Evolutionary conservation across 2,113 vertebrate species (phyloP).

Genomic region (Tenrec ecaudatus): DNA sequence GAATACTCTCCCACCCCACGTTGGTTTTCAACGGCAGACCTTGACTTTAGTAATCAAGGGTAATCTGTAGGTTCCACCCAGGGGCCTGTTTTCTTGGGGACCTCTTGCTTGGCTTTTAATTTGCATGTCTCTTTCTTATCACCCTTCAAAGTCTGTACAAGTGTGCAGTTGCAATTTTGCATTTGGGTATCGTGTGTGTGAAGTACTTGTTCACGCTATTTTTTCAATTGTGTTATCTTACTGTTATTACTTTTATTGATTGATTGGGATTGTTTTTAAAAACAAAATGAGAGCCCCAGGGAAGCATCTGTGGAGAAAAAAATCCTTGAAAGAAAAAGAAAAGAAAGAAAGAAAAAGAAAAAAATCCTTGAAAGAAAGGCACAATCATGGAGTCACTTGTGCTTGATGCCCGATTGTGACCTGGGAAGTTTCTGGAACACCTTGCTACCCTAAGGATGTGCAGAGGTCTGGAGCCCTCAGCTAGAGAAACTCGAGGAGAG

Average conservation of each 20-base stretch:
- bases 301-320: neutral
- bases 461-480: neutral
- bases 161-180: no score
- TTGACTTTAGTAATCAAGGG: neutral
- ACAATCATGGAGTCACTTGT: neutral
- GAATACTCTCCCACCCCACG: neutral
- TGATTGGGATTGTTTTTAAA: neutral
- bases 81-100: neutral
- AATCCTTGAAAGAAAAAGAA: neutral
- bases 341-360: no score
- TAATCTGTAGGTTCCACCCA: neutral
- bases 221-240: neutral
- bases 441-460: no score
- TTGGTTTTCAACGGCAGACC: neutral
- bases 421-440: no score
- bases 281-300: neutral
- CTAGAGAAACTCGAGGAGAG: neutral
- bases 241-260: neutral
- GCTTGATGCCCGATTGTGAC: neutral
- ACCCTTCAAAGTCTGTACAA: no score
- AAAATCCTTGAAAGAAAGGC: neutral
- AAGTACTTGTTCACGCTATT: no score
- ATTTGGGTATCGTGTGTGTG: no score
- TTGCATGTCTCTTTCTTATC: neutral
- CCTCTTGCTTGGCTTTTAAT: neutral